These are phyloP conservation scores for Sceloporus undulatus DNA, from an alignment of 2,113 vertebrate genomes.

Conservation along the genomic window DNA sequence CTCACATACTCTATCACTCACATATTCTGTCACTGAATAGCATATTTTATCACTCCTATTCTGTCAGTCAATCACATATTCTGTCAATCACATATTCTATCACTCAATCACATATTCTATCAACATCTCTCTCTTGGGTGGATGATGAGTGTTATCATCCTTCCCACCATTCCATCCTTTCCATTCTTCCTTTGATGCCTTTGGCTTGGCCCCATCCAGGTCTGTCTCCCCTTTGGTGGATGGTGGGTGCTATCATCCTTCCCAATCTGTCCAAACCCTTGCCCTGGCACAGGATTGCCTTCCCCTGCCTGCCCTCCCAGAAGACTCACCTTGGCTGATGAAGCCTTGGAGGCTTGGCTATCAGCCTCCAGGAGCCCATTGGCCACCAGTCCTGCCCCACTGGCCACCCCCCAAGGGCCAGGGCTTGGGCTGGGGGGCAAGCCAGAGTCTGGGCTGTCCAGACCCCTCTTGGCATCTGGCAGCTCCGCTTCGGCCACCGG, in stretches of 20 bases:
- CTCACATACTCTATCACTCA: too few species aligned
- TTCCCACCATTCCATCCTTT: too few species aligned
- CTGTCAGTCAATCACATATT: too few species aligned
- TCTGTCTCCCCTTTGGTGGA: neutral
- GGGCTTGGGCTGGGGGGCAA: conserved; percentile 88
- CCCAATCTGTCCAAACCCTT: too few species aligned
- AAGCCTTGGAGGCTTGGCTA: neutral
- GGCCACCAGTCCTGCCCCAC: conserved; percentile 30
- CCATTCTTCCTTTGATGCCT: too few species aligned
- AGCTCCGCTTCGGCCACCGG: conserved; percentile 61
- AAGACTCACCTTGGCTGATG: neutral
- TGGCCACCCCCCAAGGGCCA: conserved; percentile 58
- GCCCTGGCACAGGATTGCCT: neutral
- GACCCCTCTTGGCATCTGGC: conserved; percentile 75
- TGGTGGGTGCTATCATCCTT: neutral
- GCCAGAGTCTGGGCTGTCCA: conserved; percentile 90
- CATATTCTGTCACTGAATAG: too few species aligned
- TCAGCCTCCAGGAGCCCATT: conserved; percentile 30
- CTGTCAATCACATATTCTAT: too few species aligned
- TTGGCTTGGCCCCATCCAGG: conserved; percentile 12
- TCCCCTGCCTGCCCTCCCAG: too few species aligned
- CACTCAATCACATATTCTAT: too few species aligned
- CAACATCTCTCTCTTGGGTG: too few species aligned
- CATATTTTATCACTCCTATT: too few species aligned
- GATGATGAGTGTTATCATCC: too few species aligned